Percentiles rank a stretch among this genome's conserved stretches.
phyloP scores from a whole-genome alignment of 2,888 invertebrate genomes.

The Labia minor region DNA sequence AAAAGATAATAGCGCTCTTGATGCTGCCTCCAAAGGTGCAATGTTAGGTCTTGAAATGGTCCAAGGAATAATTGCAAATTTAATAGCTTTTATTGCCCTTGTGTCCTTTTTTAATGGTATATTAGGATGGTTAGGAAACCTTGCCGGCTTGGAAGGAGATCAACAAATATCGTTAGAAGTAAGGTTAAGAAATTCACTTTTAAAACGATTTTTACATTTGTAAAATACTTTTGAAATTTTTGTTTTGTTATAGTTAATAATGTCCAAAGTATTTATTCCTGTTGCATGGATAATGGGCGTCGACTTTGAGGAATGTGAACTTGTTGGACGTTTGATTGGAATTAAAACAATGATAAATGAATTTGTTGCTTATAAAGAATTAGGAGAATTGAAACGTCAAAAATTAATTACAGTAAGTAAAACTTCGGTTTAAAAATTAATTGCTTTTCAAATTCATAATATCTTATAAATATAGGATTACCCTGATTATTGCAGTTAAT shows the following conservation, averaged over 20 bases:
- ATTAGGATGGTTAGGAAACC: constrained; percentile 65
- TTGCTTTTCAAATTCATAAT: neutral
- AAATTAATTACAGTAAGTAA: constrained; percentile 47
- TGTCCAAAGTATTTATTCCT: constrained; percentile 85
- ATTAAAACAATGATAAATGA: constrained; percentile 86
- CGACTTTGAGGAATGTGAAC: constrained; percentile 50
- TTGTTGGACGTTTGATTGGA: constrained; percentile 74
- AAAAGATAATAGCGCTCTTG: constrained; percentile 69
- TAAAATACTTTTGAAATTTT: constrained; percentile 31
- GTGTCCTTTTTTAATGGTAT: constrained; percentile 74
- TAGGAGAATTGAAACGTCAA: constrained; percentile 50
- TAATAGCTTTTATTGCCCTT: constrained; percentile 83
- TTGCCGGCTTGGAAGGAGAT: constrained; percentile 53
- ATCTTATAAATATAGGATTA: neutral
- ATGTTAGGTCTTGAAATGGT: constrained; percentile 67
- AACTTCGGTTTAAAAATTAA: too few species aligned
- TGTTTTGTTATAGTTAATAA: constrained; percentile 46
- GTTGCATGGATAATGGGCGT: constrained; percentile 77
- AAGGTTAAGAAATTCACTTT: neutral
- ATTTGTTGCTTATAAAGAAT: constrained; percentile 75
- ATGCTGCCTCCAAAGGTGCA: constrained; percentile 87
- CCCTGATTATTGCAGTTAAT: too few species aligned
- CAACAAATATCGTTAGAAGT: neutral
- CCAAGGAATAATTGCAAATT: constrained; percentile 77
- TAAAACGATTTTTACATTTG: constrained; percentile 42